These are phyloP conservation scores for Lontra canadensis DNA, from an alignment of 2,113 vertebrate genomes.

Conservation along the genomic window DNA sequence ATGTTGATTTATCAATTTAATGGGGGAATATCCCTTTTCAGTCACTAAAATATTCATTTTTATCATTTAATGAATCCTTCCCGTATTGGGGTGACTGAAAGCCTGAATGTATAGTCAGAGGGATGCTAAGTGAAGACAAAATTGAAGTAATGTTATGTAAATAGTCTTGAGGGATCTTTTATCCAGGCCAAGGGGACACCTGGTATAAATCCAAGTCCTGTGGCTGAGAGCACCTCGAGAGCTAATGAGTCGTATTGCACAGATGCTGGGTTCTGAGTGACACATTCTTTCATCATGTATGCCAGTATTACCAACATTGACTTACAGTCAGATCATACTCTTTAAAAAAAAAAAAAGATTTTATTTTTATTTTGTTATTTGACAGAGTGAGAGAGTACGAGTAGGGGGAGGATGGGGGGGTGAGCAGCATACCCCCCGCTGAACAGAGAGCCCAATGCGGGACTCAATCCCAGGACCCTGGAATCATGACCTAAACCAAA, in stretches of 20 bases:
- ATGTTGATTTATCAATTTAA: constrained; percentile 51
- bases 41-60: constrained; percentile 56
- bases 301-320: not conserved
- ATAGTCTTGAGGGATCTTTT: not conserved
- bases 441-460: too few relatives aligned
- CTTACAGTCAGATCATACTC: not conserved
- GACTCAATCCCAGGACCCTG: too few relatives aligned
- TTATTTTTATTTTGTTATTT: too few relatives aligned
- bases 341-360: not conserved
- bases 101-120: constrained; percentile 36
- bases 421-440: too few relatives aligned
- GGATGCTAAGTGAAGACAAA: constrained; percentile 26
- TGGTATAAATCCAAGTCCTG: not conserved
- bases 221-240: not conserved
- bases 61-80: constrained; percentile 54
- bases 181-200: not conserved
- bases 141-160: constrained; percentile 9
- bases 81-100: constrained; percentile 3
- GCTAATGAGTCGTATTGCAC: not conserved
- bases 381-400: too few relatives aligned
- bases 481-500: too few relatives aligned
- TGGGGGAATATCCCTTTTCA: not conserved
- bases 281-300: constrained; percentile 7
- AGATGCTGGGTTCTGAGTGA: not conserved
- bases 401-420: too few relatives aligned